A percentile compares a stretch with the other conserved stretches of the same genome.
Evolutionary conservation across 2,797 vertebrate genomes (phyloP).

Genomic region (Menidia menidia): DNA sequence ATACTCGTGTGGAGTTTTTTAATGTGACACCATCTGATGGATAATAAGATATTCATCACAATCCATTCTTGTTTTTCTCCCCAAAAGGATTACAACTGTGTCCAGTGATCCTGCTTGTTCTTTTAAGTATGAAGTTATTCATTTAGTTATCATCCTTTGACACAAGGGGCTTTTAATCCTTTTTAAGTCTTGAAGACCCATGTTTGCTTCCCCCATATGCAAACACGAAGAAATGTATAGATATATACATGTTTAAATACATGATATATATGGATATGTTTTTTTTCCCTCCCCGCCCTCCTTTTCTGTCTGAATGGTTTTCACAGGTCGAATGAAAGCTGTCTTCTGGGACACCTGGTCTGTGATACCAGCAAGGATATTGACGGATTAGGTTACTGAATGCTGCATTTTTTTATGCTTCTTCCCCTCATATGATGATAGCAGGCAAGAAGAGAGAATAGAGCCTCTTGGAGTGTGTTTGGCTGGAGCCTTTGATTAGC

Average conservation of each 20-base stretch:
- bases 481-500: constrained; percentile 64
- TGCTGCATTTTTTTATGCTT: constrained; percentile 46
- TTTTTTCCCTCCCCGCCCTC: not conserved
- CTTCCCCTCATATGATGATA: constrained; percentile 57
- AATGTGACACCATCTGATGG: not conserved
- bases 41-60: constrained; percentile 40
- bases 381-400: constrained; percentile 30
- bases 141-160: constrained; percentile 20
- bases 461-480: constrained; percentile 30
- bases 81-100: constrained; percentile 18
- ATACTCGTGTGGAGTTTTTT: constrained; percentile 3
- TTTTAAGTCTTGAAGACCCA: constrained; percentile 1
- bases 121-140: constrained; percentile 21
- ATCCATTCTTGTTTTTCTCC: constrained; percentile 26
- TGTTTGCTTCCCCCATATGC: not conserved
- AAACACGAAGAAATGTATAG: too few relatives aligned
- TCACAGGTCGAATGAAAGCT: constrained; percentile 20
- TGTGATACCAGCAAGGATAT: constrained; percentile 31
- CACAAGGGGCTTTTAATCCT: not conserved
- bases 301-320: constrained; percentile 15
- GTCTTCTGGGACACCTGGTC: constrained; percentile 27
- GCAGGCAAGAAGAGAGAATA: constrained; percentile 39
- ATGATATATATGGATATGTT: constrained; percentile 26
- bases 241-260: too few relatives aligned
- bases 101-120: constrained; percentile 19